Percentiles rank a stretch among this genome's conserved stretches.
Evolutionary conservation across 2,113 vertebrate genomes (phyloP).

Genomic region (Aspidoscelis tigris): DNA sequence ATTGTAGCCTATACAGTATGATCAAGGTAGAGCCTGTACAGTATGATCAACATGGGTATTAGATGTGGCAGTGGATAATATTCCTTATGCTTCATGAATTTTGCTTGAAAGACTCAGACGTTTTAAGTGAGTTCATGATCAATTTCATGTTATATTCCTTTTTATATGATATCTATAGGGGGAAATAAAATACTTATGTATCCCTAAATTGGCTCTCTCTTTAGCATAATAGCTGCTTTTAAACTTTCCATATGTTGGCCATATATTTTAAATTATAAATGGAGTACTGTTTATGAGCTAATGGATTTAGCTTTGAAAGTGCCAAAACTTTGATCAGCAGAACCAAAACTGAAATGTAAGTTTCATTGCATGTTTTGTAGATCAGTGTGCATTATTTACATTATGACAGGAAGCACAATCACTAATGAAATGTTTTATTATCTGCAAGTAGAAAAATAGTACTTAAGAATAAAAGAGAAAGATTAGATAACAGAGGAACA

Average conservation of each 20-base stretch:
- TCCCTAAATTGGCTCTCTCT: conserved; percentile 52
- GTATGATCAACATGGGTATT: conserved; percentile 15
- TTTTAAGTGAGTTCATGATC: conserved; percentile 53
- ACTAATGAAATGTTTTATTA: conserved; percentile 65
- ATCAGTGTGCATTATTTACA: conserved; percentile 59
- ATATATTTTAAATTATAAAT: conserved; percentile 61
- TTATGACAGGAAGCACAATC: conserved; percentile 62
- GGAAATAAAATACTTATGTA: conserved; percentile 57
- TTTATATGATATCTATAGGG: conserved; percentile 56
- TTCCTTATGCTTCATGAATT: conserved; percentile 42
- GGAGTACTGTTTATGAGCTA: conserved; percentile 66
- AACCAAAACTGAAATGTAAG: conserved; percentile 56
- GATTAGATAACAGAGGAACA: conserved; percentile 66
- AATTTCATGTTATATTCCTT: conserved; percentile 62
- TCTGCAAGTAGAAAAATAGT: conserved; percentile 52
- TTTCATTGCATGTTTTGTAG: conserved; percentile 64
- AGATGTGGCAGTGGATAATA: conserved; percentile 35
- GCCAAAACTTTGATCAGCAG: conserved; percentile 75
- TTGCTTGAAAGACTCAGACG: conserved; percentile 51
- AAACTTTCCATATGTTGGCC: conserved; percentile 66
- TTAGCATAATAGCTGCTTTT: conserved; percentile 69
- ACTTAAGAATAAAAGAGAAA: conserved; percentile 58
- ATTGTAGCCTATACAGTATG: conserved; percentile 6
- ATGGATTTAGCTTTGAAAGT: conserved; percentile 70
- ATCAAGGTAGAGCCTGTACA: background rate